Evolutionary conservation across 2,113 vertebrate species (phyloP).

Genomic region (Melanerpes formicivorus): DNA sequence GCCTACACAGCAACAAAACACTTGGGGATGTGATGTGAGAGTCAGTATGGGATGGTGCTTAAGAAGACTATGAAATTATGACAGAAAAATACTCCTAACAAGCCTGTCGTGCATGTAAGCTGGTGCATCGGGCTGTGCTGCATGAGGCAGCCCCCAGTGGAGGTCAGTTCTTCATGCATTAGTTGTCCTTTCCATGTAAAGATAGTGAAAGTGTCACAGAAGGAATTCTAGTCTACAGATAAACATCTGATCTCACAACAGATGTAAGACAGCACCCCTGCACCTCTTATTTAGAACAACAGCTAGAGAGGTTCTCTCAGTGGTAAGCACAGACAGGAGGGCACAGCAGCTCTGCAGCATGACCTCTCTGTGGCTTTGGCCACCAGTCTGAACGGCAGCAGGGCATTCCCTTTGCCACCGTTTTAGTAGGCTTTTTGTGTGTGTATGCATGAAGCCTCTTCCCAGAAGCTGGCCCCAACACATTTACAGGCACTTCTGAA

Average conservation of each 20-base stretch:
- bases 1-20: constrained; percentile 26
- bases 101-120: neutral
- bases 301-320: neutral
- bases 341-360: neutral
- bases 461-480: neutral
- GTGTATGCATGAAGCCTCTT: neutral
- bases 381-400: neutral
- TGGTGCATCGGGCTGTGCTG: neutral
- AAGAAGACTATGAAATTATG: neutral
- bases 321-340: neutral
- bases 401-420: neutral
- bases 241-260: neutral
- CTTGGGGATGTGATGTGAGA: constrained; percentile 17
- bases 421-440: neutral
- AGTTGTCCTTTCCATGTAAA: neutral
- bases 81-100: neutral
- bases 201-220: neutral
- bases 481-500: neutral
- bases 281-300: neutral
- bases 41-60: constrained; percentile 6
- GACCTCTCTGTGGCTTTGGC: neutral
- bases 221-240: neutral
- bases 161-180: neutral
- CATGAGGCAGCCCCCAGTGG: neutral
- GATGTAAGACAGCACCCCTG: neutral